Base-by-base conservation (phyloP, 2,888 invertebrate species). In the Phlogophora meticulosa region DNA sequence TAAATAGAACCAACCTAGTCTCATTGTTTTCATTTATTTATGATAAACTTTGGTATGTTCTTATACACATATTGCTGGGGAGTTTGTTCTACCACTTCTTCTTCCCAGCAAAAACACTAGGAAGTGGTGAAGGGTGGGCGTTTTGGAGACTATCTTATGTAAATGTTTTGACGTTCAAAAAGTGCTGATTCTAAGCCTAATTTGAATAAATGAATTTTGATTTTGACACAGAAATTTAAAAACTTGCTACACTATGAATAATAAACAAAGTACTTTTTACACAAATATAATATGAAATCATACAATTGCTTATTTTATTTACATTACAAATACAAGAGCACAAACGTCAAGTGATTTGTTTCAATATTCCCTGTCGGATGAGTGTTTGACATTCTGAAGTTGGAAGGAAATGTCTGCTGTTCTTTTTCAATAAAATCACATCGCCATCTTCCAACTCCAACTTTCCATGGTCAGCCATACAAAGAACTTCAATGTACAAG, bases 391-490 rank as follows among this genome's bases (percentile, higher is more conserved):
- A 98, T 88, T 98, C 98, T 0, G 97, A 96, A 71, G 98, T 96
- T 3, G 99, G 98, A 68, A 99, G 94, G 87, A 98, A 98, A 92
- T 99, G 99, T 92, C 98, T 97, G 77, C 98, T 98, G 88, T 99
- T 98, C 91, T 98, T 98, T 90, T 98, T 98, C 22, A 99, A 95
- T 78, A 97, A 96, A 24, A 99, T 96, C 7, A 98, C 96, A 87
- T 98, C 98, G n/a, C 99, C 99, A 94, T 98, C 98, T 83, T 98
- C 98, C 11, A 99, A 96, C 92, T 99, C 99, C 83, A 98, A 97
- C 89, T 98, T 98, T 0, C 99, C 99, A 92, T 99, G 99, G 91
- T 99, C 98, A 51, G 97, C 96, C 51, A 98, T 88, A 89, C 99
- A 99, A 17, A 98, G 96, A 59, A 99, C 99, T 96, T 99, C 98